Evolutionary conservation across 2,113 vertebrate genomes (phyloP), one percentile per base, ranked within the genome.

Genomic region (Corydoras sp.): DNA sequence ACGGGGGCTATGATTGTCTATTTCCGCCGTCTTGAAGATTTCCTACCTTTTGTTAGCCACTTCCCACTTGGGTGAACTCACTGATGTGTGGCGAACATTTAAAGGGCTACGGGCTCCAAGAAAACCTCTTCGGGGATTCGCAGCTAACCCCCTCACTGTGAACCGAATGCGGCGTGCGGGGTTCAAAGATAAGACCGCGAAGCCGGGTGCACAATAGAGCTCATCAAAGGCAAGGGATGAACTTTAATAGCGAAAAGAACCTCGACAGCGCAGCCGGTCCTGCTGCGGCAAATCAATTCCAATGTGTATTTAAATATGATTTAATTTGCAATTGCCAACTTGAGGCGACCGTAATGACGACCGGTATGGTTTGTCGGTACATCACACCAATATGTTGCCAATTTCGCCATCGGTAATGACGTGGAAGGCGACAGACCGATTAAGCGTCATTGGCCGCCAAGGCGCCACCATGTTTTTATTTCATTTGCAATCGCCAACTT

Each of bases 1-100:
- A 60, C 15, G n/a, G 32, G 69, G 73, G 35, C 54, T 51, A 7
- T 71, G 71, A 73, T 76, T 76, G 74, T 66, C 68, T 73, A 73
- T 72, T 72, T 75, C 75, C 71, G 56, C 67, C 60, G 6, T 51
- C 53, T 72, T 78, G 66, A 80, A 76, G 75, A 74, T 74, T 77
- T 72, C 61, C 69, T 55, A 73, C 66, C 72, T 80, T 75, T 76
- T 79, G 74, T 81, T 71, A 71, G 31, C 53, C 50, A 54, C 72
- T 68, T 73, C 67, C 78, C 62, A 61, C 69, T 68, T 69, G 71
- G 75, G 69, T 56, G 58, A 62, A 65, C 58, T 14, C 76, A 72
- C 65, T 72, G 78, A 75, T 73, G 74, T 79, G 72, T 61, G 68
- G 67, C 62, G 71, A 64, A 75, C 71, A 56, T 73, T 74, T 67